Conservation (phyloP, 2,888 invertebrate genomes). For the Hirtodrosophila cameraria region DNA sequence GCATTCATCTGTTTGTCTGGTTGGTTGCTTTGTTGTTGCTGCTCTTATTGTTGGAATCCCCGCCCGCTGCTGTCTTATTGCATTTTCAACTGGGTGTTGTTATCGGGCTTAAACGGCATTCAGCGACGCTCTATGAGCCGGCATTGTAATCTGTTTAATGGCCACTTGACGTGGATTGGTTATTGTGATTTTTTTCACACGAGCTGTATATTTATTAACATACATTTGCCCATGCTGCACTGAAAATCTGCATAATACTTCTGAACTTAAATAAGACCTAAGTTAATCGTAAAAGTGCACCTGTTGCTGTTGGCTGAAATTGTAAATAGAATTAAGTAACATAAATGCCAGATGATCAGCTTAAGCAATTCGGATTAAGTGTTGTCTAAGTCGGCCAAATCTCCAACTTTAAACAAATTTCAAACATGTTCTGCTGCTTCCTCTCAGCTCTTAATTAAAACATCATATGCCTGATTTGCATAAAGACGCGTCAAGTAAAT, state of each 20-base stretch:
- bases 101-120: conserved; percentile 75
- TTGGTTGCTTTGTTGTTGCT: conserved; percentile 43
- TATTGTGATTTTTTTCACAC: conserved; percentile 54
- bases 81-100: conserved; percentile 39
- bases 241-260: conserved; percentile 17
- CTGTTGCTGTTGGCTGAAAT: conserved; percentile 46
- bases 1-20: conserved; percentile 52
- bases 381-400: not conserved
- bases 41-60: conserved; percentile 32
- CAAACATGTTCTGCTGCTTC: conserved; percentile 47
- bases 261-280: conserved; percentile 9
- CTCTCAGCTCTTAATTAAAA: conserved; percentile 21
- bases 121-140: conserved; percentile 72
- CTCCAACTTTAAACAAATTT: conserved; percentile 23
- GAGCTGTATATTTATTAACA: conserved; percentile 38
- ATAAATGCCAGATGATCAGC: conserved; percentile 19
- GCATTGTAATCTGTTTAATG: conserved; percentile 81
- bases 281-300: conserved; percentile 30
- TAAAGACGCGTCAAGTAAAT: conserved; percentile 36
- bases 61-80: conserved; percentile 24
- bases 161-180: conserved; percentile 42
- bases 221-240: conserved; percentile 1
- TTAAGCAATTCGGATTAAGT: conserved; percentile 21
- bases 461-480: conserved; percentile 56
- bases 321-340: conserved; percentile 5